Evolutionary conservation across 2,113 vertebrate genomes (phyloP), one percentile per base, ranked within the genome.

Genomic region (Meriones unguiculatus): DNA sequence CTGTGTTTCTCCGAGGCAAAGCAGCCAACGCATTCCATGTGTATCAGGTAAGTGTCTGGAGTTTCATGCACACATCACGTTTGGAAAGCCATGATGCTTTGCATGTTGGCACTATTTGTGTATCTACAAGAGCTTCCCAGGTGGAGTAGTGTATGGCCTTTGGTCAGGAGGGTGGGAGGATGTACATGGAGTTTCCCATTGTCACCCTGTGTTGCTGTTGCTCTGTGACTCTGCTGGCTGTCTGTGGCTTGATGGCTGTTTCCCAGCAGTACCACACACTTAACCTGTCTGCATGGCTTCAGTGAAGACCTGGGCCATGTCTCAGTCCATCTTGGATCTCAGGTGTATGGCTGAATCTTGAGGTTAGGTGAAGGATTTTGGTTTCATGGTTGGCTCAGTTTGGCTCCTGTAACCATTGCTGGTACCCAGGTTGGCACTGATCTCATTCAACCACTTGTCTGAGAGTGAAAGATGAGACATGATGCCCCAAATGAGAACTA

Each of bases 1-100:
- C 99, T 0, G 99, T 99, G 96, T 99, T 99, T 97, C 99, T 99
- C 95, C 99, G 99, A 97, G 99, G 99, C 95, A 99, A 99, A 97
- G 99, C 99, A 92, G 99, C 99, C n/a, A 99, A 99, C 50, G 99
- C 99, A 7, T 99, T 99, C 98, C 99, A 99, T 41, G 99, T 99
- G 95, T 99, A 99, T 97, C 99, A 99, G 99, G 99, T 99, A 80
- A 92, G 93, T 1, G 2, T 67, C 57, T 32, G 78, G 24, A 57
- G n/a, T 46, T 77, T 57, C 35, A 17, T 57, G 24, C 0, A 0
- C 38, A 46, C 3, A 0, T 17, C 12, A 0, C 41, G 2, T 20
- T 13, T 11, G 46, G n/a, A 4, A 32, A 1, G 7, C 22, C 2
- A 3, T 10, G 70, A 41, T 6, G 22, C 25, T 50, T 8, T 62